Evolutionary conservation across 2,888 invertebrate species (phyloP).

Genomic region (Dynastes tityus): DNA sequence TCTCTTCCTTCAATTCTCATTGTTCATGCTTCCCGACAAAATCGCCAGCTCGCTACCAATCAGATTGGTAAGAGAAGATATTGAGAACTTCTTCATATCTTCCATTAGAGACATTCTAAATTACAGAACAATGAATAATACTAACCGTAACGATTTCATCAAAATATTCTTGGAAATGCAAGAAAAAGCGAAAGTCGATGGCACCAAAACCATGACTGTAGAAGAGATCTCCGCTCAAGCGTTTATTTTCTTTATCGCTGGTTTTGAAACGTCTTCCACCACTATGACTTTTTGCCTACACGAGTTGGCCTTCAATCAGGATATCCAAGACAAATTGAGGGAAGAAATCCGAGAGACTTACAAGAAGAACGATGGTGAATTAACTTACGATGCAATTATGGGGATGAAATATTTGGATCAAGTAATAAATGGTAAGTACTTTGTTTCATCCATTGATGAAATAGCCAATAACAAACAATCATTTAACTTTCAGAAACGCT

Average conservation of each 20-base stretch:
- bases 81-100: background rate
- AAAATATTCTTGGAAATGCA: slow-evolving; percentile 62
- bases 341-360: slow-evolving; percentile 65
- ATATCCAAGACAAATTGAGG: slow-evolving; percentile 68
- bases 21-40: background rate
- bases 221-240: slow-evolving; percentile 63
- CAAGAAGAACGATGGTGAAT: slow-evolving; percentile 60
- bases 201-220: slow-evolving; percentile 15
- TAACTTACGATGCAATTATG: slow-evolving; percentile 68
- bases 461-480: too few relatives aligned
- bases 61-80: background rate
- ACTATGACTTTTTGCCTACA: slow-evolving; percentile 66
- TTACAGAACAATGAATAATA: slow-evolving; percentile 53
- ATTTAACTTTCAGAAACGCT: slow-evolving; percentile 36
- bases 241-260: slow-evolving; percentile 69
- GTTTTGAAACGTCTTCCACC: slow-evolving; percentile 70
- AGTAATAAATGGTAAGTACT: slow-evolving; percentile 65
- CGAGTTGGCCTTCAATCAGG: slow-evolving; percentile 66
- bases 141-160: slow-evolving; percentile 64
- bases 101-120: slow-evolving; percentile 58
- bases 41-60: background rate
- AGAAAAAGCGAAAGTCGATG: slow-evolving; percentile 50
- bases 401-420: slow-evolving; percentile 71
- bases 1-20: background rate
- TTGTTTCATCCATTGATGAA: background rate